Base-by-base conservation (phyloP, 1,140 invertebrate genomes). In the Bactericera cockerelli region DNA sequence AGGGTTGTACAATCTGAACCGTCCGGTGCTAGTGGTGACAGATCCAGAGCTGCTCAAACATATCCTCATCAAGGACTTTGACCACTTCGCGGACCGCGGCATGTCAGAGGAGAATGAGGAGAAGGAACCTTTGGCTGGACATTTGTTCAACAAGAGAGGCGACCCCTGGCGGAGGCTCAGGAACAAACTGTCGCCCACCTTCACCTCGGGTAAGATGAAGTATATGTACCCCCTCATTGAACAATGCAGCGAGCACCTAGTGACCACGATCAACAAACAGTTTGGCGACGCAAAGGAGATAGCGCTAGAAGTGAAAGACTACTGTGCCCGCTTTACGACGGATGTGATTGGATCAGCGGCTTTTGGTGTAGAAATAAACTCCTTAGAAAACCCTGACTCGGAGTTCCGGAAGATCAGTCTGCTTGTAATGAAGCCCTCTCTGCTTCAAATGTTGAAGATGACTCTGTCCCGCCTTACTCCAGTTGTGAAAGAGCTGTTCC, bases 161-260 rank as follows among this genome's bases (percentile, higher is more conserved):
- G 67, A 74, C 19, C 63, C 73, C 61, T 81, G 79, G 80, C 72
- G 70, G 49, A 68, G 66, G 28, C 56, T 81, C 0, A 67, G 78
- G 26, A 62, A 66, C 0, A 77, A 77, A 59, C 58, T 81, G 2
- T 73, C 73, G 0, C 78, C 79, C 0, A 73, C 75, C 2, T 81
- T 81, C 62, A 76, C 77, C 0, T 71, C 77, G 0, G 74, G 71
- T 2, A 80, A 79, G 67, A 67, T 81, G 10, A 80, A 77, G 63
- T 64, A 62, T 0, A 79, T 80, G 74, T 77, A 79, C 11, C 60
- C 61, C 1, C 67, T 74, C 0, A 63, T 79, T 2, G 66, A 72
- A n/a, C 69, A 74, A 31, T 69, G 71, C 53, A 70, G 71, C 1
- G 68, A 72, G 24, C 59, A 63, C 16, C 55, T 78, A n/a, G n/a